Base-by-base conservation (phyloP, 30 jellyfish, hydroid and myxozoan genomes). In the Turritopsis rubra region DNA sequence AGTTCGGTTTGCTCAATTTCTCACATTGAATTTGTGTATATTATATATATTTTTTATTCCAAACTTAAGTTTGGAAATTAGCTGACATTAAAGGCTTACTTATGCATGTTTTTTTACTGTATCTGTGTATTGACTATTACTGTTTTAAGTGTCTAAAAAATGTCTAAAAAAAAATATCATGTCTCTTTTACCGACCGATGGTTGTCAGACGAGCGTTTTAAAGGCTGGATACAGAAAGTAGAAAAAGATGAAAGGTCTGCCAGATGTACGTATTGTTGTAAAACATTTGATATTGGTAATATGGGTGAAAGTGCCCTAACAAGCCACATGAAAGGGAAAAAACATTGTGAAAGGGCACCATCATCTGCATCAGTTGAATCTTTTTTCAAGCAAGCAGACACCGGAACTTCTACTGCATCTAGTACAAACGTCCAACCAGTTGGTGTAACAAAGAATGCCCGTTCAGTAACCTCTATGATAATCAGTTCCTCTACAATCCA, bases 261-360 rank as follows among this genome's bases (percentile, higher is more conserved):
- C 60, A 41, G 60, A 66, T 66, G 76, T 25, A 66, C 28, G 29
- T n/a, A n/a, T 26, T 66, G 76, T 66, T n/a, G 27, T 21, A 66
- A 66, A 66, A 25, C 27, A n/a, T n/a, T 66, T 66, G 76, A 66
- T 66, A 66, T 66, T 66, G 27, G 29, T 26, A 66, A 66, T 26
- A 66, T 66, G 76, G 76, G 76, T 66, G 76, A 66, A 66, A 25
- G 29, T n/a, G 76, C 76, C 29, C 29, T 66, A n/a, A 66, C 27
- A 66, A 66, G 76, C 76, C 76, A 66, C 76, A 66, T 66, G 76
- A 66, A 66, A 66, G 76, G 76, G 29, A 66, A 66, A 66, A 66
- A 66, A 66, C 76, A 66, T 26, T n/a, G 27, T 66, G 76, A 21
- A 21, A 66, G 29, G 29, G 27, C 29, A n/a, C 72, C 72, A 54